These are phyloP conservation scores for Triplophysa rosa DNA, from an alignment of 2,113 vertebrate species.

Conservation along the genomic window DNA sequence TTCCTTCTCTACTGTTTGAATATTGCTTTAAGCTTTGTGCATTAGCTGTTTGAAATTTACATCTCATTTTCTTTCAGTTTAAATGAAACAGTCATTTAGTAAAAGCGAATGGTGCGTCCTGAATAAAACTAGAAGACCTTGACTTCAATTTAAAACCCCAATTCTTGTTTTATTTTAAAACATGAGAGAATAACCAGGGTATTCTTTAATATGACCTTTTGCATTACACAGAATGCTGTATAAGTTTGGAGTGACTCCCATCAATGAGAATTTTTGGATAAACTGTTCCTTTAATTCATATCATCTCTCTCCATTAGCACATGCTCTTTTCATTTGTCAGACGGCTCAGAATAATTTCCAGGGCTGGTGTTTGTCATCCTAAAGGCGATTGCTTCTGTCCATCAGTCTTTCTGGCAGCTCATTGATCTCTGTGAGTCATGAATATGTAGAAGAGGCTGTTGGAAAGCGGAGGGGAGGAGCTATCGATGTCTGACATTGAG, in stretches of 20 bases:
- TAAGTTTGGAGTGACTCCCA: no score
- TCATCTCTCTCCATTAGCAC: conserved; percentile 1
- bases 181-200: no score
- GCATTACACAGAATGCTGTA: no score
- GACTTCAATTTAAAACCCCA: no score
- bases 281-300: not conserved
- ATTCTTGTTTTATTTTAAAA: no score
- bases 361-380: conserved; percentile 38
- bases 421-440: conserved; percentile 71
- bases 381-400: conserved; percentile 45
- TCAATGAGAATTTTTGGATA: no score
- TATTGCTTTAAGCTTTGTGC: not conserved
- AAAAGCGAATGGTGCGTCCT: no score
- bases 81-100: no score
- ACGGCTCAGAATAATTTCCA: not conserved
- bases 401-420: conserved; percentile 72
- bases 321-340: not conserved
- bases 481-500: conserved; percentile 61
- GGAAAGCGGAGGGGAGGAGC: conserved; percentile 45
- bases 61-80: not conserved
- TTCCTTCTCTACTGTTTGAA: not conserved
- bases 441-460: conserved; percentile 65
- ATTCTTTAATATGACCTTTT: no score
- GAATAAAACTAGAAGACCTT: no score
- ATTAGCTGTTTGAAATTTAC: not conserved